phyloP scores from a whole-genome alignment of 1,140 invertebrate genomes.

The Bombyx mandarina region DNA sequence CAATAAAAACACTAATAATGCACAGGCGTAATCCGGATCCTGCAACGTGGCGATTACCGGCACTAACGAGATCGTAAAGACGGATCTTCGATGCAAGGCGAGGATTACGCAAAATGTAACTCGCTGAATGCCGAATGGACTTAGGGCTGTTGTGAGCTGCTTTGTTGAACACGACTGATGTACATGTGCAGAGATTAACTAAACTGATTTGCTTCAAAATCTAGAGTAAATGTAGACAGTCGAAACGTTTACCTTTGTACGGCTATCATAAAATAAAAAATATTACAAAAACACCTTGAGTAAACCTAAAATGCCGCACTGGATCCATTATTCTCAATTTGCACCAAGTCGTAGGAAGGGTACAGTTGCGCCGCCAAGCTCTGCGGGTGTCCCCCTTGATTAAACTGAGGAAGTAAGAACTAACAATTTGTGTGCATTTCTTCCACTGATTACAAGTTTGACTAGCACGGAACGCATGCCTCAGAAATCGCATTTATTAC shows the following conservation, averaged over 20 bases:
- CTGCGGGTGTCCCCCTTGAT: conserved; percentile 67
- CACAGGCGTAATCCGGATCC: conserved; percentile 63
- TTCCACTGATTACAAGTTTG: conserved; percentile 15
- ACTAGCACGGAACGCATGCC: too few species aligned
- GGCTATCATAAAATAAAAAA: conserved; percentile 14
- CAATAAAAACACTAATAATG: conserved; percentile 72
- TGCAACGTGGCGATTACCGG: conserved; percentile 63
- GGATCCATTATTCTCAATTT: conserved; percentile 68
- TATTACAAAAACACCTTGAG: conserved; percentile 23
- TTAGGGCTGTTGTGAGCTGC: too few species aligned
- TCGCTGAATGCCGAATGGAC: not conserved
- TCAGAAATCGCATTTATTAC: not conserved
- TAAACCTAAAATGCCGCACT: conserved; percentile 47
- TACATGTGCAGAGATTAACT: too few species aligned
- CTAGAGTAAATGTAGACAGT: conserved; percentile 15
- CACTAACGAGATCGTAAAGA: conserved; percentile 68
- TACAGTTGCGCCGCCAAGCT: conserved; percentile 28
- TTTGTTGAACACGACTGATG: too few species aligned
- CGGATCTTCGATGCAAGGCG: conserved; percentile 61
- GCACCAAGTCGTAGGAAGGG: conserved; percentile 50
- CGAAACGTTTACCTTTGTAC: conserved; percentile 34
- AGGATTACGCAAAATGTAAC: not conserved
- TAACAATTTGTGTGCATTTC: conserved; percentile 60
- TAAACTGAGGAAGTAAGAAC: conserved; percentile 58
- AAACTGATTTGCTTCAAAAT: too few species aligned